These are phyloP conservation scores for Leptopilina syphax DNA, from an alignment of 2,888 invertebrate genomes.

Conservation along the genomic window DNA sequence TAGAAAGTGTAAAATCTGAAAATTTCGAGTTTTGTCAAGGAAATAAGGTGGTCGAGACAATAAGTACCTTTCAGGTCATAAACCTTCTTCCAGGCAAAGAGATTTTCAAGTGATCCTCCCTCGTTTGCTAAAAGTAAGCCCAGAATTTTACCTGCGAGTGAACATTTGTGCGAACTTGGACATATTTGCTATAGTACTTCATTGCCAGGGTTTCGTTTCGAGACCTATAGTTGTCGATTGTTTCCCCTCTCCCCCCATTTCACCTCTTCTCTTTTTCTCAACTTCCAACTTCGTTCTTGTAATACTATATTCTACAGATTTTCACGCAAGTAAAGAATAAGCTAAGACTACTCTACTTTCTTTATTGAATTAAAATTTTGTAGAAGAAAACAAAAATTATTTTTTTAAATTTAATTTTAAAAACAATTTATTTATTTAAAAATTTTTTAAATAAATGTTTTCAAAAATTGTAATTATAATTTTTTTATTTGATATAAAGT, in stretches of 20 bases:
- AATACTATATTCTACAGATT: neutral
- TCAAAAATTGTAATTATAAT: too few relatives aligned
- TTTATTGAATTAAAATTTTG: too few relatives aligned
- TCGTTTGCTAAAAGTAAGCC: neutral
- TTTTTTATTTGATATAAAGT: too few relatives aligned
- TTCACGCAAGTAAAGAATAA: neutral
- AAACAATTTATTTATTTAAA: too few relatives aligned
- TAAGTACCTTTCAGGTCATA: neutral
- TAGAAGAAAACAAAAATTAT: too few relatives aligned
- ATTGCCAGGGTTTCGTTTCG: slow-evolving; percentile 52
- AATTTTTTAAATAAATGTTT: too few relatives aligned
- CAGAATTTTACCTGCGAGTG: neutral
- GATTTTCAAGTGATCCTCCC: slow-evolving; percentile 7
- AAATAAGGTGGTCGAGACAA: neutral
- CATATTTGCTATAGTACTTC: slow-evolving; percentile 52
- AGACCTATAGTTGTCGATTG: slow-evolving; percentile 66
- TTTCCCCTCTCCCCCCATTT: slow-evolving; percentile 53
- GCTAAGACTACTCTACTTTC: too few relatives aligned
- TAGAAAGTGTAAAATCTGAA: neutral
- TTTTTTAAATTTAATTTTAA: too few relatives aligned
- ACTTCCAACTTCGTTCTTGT: neutral
- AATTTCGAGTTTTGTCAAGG: neutral
- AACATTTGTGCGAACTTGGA: neutral
- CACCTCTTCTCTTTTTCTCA: too few relatives aligned
- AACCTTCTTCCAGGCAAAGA: neutral